phyloP scores from a whole-genome alignment of 2,113 vertebrate species.

The Centrocercus urophasianus region DNA sequence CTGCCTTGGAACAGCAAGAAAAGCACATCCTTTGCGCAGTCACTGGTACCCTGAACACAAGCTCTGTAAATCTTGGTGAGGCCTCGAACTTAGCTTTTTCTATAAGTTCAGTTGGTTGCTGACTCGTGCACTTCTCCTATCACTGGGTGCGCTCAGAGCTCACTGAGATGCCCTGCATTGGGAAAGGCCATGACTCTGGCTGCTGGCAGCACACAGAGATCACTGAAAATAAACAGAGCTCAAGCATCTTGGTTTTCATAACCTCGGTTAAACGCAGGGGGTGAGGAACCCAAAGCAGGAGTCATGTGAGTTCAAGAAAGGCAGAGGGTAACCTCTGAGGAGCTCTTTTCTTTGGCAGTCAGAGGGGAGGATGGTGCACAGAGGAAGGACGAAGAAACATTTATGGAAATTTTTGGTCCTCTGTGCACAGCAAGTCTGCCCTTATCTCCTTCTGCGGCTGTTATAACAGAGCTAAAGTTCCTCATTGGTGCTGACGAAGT shows the following conservation, averaged over 20 bases:
- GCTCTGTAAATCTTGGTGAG: not conserved
- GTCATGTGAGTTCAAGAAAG: conserved; percentile 48
- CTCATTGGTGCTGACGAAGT: not conserved
- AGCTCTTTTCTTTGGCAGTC: conserved; percentile 69
- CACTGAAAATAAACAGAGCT: conserved; percentile 68
- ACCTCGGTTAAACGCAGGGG: conserved; percentile 62
- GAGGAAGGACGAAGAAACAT: not conserved
- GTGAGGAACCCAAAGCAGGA: conserved; percentile 12
- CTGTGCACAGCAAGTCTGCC: not conserved
- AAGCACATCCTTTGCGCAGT: not conserved
- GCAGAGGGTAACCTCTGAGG: conserved; percentile 26
- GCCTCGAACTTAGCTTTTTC: conserved; percentile 4
- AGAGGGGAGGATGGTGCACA: not conserved
- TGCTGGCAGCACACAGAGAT: conserved; percentile 55
- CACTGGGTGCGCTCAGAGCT: not conserved
- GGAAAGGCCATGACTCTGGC: conserved; percentile 28
- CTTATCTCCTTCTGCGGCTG: not conserved
- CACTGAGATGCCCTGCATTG: not conserved
- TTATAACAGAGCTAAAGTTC: not conserved
- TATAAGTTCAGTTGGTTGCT: conserved; percentile 1
- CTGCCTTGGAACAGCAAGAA: not conserved
- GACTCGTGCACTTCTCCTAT: not conserved
- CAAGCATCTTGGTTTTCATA: conserved; percentile 58
- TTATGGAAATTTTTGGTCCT: not conserved
- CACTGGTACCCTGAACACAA: not conserved